These are phyloP conservation scores for Microcebus griseorufus DNA, from an alignment of 2,113 vertebrate species.

Conservation along the genomic window DNA sequence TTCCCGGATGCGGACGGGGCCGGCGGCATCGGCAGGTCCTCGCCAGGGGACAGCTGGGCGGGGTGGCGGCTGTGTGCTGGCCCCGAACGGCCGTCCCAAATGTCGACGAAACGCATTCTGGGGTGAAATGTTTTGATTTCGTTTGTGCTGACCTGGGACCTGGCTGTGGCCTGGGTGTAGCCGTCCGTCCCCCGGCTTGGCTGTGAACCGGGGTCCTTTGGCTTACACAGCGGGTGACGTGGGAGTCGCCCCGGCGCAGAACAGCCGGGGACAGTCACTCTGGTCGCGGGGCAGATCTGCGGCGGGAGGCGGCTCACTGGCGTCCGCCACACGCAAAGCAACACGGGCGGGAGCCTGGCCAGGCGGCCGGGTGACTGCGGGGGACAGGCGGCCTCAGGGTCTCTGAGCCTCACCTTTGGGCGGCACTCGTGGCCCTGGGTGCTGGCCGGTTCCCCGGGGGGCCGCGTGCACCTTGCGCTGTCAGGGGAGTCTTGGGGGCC, in stretches of 20 bases:
- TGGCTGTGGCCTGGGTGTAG: fast-evolving
- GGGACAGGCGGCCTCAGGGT: no score
- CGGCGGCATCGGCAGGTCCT: fast-evolving
- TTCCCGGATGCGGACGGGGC: no score
- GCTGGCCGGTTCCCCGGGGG: not conserved
- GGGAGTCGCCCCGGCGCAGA: not conserved
- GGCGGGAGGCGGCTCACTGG: fast-evolving
- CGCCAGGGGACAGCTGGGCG: no score
- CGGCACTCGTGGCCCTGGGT: fast-evolving
- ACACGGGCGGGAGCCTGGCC: not conserved
- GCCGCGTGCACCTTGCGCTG: not conserved
- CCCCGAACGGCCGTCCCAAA: no score
- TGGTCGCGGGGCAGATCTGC: not conserved
- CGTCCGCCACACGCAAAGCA: no score
- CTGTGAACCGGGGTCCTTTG: not conserved
- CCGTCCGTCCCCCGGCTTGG: not conserved
- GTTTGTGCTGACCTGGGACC: not conserved
- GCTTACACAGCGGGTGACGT: fast-evolving
- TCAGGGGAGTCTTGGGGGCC: not conserved
- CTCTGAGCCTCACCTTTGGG: fast-evolving
- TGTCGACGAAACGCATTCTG: no score
- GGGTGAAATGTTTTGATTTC: no score
- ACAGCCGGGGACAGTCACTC: not conserved
- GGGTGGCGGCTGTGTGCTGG: no score
- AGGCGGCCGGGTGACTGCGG: fast-evolving